phyloP scores from a whole-genome alignment of 2,113 vertebrate genomes.

The Boleophthalmus pectinirostris region DNA sequence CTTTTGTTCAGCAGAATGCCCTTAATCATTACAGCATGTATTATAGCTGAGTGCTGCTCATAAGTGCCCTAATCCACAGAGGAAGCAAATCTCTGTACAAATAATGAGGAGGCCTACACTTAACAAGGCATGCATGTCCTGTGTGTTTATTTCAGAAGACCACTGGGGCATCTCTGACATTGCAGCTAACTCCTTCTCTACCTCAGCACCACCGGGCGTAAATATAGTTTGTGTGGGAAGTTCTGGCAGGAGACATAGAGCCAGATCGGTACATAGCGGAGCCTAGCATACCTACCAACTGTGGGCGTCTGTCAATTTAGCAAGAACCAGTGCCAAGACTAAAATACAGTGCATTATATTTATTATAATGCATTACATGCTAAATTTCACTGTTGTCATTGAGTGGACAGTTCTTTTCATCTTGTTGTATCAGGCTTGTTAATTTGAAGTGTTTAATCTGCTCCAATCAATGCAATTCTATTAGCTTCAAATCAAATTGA shows the following conservation, averaged over 20 bases:
- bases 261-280: conserved; percentile 51
- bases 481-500: neutral
- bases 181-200: conserved; percentile 55
- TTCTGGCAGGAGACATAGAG: conserved; percentile 66
- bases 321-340: conserved; percentile 34
- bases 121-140: conserved; percentile 13
- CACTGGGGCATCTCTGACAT: conserved; percentile 53
- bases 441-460: neutral
- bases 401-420: neutral
- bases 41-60: conserved; percentile 15
- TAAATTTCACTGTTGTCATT: conserved; percentile 2
- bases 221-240: conserved; percentile 74
- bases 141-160: conserved; percentile 44
- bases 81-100: conserved; percentile 24
- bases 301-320: conserved; percentile 69
- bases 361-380: too few relatives aligned
- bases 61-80: neutral
- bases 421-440: neutral
- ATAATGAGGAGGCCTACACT: conserved; percentile 52
- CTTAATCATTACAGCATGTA: conserved; percentile 8
- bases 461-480: neutral
- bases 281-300: conserved; percentile 61
- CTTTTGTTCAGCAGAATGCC: neutral
- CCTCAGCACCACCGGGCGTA: conserved; percentile 55
- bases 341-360: conserved; percentile 30